These are phyloP conservation scores for Okamejei kenojei DNA, from an alignment of 2,797 vertebrate species.

Conservation along the genomic window DNA sequence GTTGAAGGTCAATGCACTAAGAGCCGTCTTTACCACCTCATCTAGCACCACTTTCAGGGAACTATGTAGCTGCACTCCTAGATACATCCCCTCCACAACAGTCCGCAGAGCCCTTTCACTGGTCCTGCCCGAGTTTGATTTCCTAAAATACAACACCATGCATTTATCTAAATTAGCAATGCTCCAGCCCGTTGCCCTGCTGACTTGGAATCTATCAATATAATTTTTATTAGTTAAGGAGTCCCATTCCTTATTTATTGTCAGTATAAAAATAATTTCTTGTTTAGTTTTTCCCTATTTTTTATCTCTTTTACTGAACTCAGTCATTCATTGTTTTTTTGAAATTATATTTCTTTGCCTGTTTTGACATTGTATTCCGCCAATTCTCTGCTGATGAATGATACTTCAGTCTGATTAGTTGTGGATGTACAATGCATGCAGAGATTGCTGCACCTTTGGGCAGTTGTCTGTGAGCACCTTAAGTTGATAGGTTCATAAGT, in stretches of 20 bases:
- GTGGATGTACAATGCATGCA: neutral
- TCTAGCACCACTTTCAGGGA: too few relatives aligned
- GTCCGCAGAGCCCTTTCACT: too few relatives aligned
- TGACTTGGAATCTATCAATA: neutral
- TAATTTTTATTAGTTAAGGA: neutral
- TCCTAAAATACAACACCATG: too few relatives aligned
- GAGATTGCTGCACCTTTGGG: neutral
- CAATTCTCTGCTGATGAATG: neutral
- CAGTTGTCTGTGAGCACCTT: neutral
- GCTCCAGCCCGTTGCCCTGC: too few relatives aligned
- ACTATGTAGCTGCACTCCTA: too few relatives aligned
- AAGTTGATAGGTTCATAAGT: too few relatives aligned
- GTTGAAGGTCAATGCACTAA: too few relatives aligned
- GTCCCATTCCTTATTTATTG: neutral
- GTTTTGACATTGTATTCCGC: neutral
- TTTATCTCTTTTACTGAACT: neutral
- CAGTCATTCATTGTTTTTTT: neutral
- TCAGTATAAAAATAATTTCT: neutral
- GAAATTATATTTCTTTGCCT: neutral
- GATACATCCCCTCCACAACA: too few relatives aligned
- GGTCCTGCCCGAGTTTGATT: too few relatives aligned
- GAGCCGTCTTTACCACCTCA: too few relatives aligned
- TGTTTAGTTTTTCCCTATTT: neutral
- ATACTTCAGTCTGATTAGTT: neutral
- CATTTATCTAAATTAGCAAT: too few relatives aligned